These are phyloP conservation scores for Papilio glaucus DNA, from an alignment of 1,140 invertebrate genomes.

Conservation along the genomic window DNA sequence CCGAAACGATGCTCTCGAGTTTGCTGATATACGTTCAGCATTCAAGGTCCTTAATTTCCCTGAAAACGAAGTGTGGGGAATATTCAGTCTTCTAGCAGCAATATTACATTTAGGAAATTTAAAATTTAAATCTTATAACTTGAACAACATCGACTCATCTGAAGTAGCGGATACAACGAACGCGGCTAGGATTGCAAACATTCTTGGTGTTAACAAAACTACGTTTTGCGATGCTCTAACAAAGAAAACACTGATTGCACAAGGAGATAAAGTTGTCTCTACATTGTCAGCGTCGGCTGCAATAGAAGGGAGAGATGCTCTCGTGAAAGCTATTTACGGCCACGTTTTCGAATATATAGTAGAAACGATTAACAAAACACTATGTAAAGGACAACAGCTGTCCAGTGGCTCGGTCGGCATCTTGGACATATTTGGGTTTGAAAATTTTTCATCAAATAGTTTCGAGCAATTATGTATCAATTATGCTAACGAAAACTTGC, in stretches of 20 bases:
- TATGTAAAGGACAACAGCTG: slow-evolving; percentile 87
- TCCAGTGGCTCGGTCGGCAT: slow-evolving; percentile 92
- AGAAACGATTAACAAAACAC: slow-evolving; percentile 94
- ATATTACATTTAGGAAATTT: slow-evolving; percentile 96
- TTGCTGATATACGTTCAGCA: slow-evolving; percentile 93
- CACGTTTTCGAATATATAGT: slow-evolving; percentile 96
- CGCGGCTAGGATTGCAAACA: slow-evolving; percentile 86
- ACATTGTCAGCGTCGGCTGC: slow-evolving; percentile 89
- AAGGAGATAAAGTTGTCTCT: slow-evolving; percentile 93
- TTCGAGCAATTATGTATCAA: slow-evolving; percentile 99
- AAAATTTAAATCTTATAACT: slow-evolving; percentile 90
- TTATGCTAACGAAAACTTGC: slow-evolving; percentile 98
- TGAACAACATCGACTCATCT: slow-evolving; percentile 91
- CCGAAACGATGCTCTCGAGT: slow-evolving; percentile 92
- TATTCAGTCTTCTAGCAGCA: slow-evolving; percentile 92
- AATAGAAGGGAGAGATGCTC: slow-evolving; percentile 93
- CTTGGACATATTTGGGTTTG: slow-evolving; percentile 98
- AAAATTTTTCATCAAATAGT: slow-evolving; percentile 96
- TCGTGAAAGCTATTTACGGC: slow-evolving; percentile 96
- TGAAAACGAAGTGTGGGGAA: slow-evolving; percentile 92
- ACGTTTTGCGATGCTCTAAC: slow-evolving; percentile 92
- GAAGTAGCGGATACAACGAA: slow-evolving; percentile 89
- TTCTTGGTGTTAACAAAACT: slow-evolving; percentile 88
- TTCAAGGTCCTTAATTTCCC: slow-evolving; percentile 96
- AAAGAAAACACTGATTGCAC: slow-evolving; percentile 93